A percentile compares a stretch with the other conserved stretches of the same genome.
Conservation (phyloP, 2,113 vertebrate genomes). For the Tenrec ecaudatus region DNA sequence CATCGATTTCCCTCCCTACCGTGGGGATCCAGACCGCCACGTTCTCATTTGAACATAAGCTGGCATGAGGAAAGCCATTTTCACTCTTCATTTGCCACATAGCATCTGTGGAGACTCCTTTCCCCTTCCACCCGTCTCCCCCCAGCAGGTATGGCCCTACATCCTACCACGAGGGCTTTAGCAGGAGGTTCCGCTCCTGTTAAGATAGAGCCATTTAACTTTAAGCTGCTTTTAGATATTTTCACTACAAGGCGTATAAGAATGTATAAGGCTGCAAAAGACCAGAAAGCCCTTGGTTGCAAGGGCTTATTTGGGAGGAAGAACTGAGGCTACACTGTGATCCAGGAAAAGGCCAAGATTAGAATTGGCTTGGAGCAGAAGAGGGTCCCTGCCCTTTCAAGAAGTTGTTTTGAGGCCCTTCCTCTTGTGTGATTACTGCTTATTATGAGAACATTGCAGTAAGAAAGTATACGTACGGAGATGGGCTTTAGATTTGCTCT, state of each 20-base stretch:
- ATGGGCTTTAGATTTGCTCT: not conserved
- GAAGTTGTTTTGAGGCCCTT: not conserved
- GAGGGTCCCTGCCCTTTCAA: not conserved
- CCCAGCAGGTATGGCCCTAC: not conserved
- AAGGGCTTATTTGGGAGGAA: not conserved
- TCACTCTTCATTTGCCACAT: not conserved
- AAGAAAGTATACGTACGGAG: not conserved
- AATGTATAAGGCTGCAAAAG: constrained; percentile 13
- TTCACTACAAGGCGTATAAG: not conserved
- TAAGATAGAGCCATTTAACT: constrained; percentile 26
- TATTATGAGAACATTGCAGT: constrained; percentile 24
- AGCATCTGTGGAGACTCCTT: not conserved
- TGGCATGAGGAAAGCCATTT: not conserved
- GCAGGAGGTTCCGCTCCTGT: constrained; percentile 9
- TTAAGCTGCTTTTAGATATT: constrained; percentile 32
- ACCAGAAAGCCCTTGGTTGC: not conserved
- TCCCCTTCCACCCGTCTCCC: not conserved
- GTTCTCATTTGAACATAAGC: constrained; percentile 4
- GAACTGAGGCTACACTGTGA: constrained; percentile 18
- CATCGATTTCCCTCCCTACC: constrained; percentile 18
- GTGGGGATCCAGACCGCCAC: not conserved
- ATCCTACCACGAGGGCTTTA: constrained; percentile 18
- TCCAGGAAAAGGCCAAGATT: constrained; percentile 21
- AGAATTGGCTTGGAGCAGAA: not conserved
- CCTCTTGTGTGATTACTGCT: not conserved